Conservation (phyloP, 1,140 invertebrate species). For the Laupala kohalensis region DNA sequence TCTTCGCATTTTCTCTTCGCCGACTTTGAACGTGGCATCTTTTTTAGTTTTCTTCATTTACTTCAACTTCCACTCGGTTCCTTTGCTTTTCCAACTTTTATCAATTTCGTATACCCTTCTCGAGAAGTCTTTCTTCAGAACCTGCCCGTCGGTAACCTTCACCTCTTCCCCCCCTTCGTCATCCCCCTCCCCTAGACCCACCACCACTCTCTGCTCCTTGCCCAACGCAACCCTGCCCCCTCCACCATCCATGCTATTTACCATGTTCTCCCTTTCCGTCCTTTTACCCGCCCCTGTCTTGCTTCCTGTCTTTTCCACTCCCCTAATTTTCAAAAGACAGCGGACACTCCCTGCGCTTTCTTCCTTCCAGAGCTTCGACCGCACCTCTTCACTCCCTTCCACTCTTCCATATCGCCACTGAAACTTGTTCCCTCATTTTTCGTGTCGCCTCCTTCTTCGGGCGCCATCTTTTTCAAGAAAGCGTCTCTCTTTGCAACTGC, state of each 20-base stretch:
- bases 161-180: no score
- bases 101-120: neutral
- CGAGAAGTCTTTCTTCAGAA: neutral
- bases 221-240: no score
- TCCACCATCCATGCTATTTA: neutral
- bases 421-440: slow-evolving; percentile 7
- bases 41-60: neutral
- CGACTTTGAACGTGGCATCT: neutral
- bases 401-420: neutral
- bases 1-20: neutral
- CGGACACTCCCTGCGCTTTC: slow-evolving; percentile 4
- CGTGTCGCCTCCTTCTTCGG: neutral
- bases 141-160: no score
- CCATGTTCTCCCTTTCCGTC: neutral
- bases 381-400: neutral
- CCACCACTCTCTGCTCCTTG: no score
- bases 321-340: slow-evolving; percentile 9
- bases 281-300: neutral
- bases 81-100: neutral
- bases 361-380: neutral
- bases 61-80: neutral
- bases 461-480: slow-evolving; percentile 9
- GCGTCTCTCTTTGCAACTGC: neutral
- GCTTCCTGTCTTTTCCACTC: slow-evolving; percentile 8
- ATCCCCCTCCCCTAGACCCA: no score